Evolutionary conservation across 2,797 vertebrate species (phyloP), one percentile per base, ranked within the genome.

Genomic region (Myotis vivesi): DNA sequence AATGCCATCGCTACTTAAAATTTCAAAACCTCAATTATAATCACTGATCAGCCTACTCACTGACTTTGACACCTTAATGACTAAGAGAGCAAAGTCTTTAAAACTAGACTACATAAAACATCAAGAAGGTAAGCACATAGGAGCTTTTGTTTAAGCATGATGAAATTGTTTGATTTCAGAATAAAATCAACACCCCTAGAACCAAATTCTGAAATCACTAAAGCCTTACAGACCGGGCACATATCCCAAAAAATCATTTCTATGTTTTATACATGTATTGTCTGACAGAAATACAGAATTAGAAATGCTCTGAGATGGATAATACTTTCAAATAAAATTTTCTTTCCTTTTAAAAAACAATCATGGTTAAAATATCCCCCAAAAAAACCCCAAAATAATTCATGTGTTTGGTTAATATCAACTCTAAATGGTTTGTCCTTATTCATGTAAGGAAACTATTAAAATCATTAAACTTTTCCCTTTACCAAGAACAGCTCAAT

Each of bases 1-100:
- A 95, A 96, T 93, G 89, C 97, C 94, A 93, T 8, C 80, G 93
- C 96, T 94, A 85, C 94, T 96, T 96, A 95, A 93, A 92, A 97
- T 92, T 97, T 96, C 96, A 97, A 97, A 96, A 96, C 95, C 96
- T 97, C 88, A 97, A 96, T 96, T 97, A 97, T 96, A 95, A 94
- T 95, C 88, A 89, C 93, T 95, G 94, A 96, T 97, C 96, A 96
- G 88, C 97, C 96, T 92, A 97, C 96, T 95, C 96, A 36, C 17
- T 91, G 96, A 96, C 94, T 97, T 92, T 97, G 97, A 97, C 96
- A 97, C 94, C 68, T 96, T 94, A 95, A 96, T 96, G 71, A 97
- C 93, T 95, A 79, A 49, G 23, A 93, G 59, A 94, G 30, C 94
- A 91, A 95, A 96, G 85, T 95, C 96, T 95, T 96, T 36, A 95